A percentile compares a stretch with the other conserved stretches of the same genome.
Evolutionary conservation across 2,888 invertebrate species (phyloP).

Genomic region (Drosophila meridiana): DNA sequence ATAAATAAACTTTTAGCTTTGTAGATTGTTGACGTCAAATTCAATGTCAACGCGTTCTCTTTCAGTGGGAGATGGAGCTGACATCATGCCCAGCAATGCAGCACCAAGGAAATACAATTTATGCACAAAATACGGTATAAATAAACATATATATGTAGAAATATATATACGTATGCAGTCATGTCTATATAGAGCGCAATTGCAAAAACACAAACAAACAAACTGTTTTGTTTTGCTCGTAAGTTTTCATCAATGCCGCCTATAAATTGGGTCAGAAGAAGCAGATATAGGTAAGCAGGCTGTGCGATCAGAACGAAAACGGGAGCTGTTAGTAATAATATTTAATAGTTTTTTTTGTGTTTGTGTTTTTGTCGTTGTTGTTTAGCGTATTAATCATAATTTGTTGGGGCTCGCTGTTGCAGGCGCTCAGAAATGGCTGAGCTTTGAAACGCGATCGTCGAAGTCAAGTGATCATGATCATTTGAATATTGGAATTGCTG

Average conservation of each 20-base stretch:
- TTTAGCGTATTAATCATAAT: slow-evolving; percentile 60
- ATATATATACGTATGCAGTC: background rate
- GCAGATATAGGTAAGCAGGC: slow-evolving; percentile 17
- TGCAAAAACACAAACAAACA: slow-evolving; percentile 56
- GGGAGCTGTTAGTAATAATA: slow-evolving; percentile 29
- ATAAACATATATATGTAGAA: background rate
- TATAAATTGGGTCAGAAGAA: slow-evolving; percentile 66
- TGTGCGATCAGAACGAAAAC: slow-evolving; percentile 31
- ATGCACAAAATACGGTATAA: background rate
- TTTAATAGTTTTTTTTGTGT: slow-evolving; percentile 24
- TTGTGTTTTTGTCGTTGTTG: slow-evolving; percentile 18
- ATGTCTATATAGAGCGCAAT: slow-evolving; percentile 33
- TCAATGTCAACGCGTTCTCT: slow-evolving; percentile 64
- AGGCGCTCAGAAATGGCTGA: slow-evolving; percentile 68
- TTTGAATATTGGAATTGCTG: slow-evolving; percentile 74
- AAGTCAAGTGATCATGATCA: slow-evolving; percentile 70
- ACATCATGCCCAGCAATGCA: slow-evolving; percentile 59
- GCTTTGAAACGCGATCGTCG: slow-evolving; percentile 42
- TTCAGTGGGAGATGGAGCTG: slow-evolving; percentile 48
- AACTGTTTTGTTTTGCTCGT: slow-evolving; percentile 53
- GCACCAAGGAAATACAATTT: slow-evolving; percentile 28
- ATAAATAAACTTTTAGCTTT: slow-evolving; percentile 10
- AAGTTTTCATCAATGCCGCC: slow-evolving; percentile 54
- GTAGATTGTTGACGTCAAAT: slow-evolving; percentile 35
- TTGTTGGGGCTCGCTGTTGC: slow-evolving; percentile 43